phyloP scores from a whole-genome alignment of 1,140 invertebrate species.

The Drosophila arizonae region DNA sequence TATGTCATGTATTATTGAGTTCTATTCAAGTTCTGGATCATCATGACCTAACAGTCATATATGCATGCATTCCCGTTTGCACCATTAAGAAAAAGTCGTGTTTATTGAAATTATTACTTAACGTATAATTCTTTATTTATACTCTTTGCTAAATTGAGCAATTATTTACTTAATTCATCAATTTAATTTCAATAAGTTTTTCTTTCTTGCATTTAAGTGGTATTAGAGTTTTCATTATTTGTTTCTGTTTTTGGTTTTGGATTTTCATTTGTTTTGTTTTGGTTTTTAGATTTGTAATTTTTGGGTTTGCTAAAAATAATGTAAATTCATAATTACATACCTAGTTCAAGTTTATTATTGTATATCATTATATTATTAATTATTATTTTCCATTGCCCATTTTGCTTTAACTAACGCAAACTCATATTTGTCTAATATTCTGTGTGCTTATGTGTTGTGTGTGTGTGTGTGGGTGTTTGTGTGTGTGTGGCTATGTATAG shows the following conservation, averaged over 20 bases:
- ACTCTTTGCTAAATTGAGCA: conserved; percentile 80
- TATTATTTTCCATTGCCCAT: conserved; percentile 62
- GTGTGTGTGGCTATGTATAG: conserved; percentile 36
- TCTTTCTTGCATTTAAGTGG: conserved; percentile 65
- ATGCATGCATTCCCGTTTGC: too few species aligned
- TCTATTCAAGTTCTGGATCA: too few species aligned
- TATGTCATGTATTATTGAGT: too few species aligned
- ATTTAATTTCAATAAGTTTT: conserved; percentile 66
- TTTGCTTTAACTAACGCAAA: conserved; percentile 44
- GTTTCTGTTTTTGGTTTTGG: conserved; percentile 25
- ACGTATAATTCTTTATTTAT: conserved; percentile 82
- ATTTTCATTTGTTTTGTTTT: neutral
- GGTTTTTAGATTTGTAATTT: conserved; percentile 25
- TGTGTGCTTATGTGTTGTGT: conserved; percentile 23
- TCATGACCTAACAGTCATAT: too few species aligned
- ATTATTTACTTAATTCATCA: conserved; percentile 77
- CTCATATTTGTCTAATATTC: conserved; percentile 41
- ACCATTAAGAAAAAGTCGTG: too few species aligned
- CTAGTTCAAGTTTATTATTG: conserved; percentile 77
- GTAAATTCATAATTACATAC: conserved; percentile 81
- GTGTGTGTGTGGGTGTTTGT: conserved; percentile 24
- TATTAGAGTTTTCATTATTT: conserved; percentile 60
- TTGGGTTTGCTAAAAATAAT: conserved; percentile 75
- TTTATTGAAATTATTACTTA: conserved; percentile 76
- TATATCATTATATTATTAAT: conserved; percentile 69